phyloP scores from a whole-genome alignment of 2,797 vertebrate species.

The Pitangus sulphuratus region DNA sequence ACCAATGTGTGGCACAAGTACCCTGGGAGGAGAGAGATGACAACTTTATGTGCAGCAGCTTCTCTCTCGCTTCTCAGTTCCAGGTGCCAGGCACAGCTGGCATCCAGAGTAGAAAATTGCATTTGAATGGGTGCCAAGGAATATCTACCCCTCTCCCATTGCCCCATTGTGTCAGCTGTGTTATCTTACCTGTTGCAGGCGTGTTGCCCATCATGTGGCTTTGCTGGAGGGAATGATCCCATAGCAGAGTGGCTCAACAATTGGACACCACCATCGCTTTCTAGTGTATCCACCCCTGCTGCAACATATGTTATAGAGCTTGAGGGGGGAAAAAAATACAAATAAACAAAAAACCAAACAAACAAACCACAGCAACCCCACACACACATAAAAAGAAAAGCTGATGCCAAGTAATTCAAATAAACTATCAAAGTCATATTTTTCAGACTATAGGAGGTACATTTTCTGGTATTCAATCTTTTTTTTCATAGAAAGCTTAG shows the following conservation, averaged over 20 bases:
- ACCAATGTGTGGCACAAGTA: neutral
- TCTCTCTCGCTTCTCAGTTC: accelerated
- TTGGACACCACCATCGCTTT: accelerated
- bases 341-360: neutral
- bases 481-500: neutral
- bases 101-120: neutral
- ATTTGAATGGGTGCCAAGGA: neutral
- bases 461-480: neutral
- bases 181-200: neutral
- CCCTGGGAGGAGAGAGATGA: neutral
- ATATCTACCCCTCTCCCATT: neutral
- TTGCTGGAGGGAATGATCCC: neutral
- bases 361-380: too few species aligned
- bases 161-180: accelerated
- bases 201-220: accelerated
- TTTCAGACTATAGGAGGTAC: neutral
- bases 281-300: neutral
- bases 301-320: neutral
- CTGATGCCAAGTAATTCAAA: neutral
- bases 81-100: neutral
- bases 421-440: neutral
- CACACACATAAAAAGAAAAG: neutral
- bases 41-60: neutral
- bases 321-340: accelerated
- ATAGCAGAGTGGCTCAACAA: neutral